Conservation (phyloP, 2,888 invertebrate genomes). For the Drosophila kanekoi region DNA sequence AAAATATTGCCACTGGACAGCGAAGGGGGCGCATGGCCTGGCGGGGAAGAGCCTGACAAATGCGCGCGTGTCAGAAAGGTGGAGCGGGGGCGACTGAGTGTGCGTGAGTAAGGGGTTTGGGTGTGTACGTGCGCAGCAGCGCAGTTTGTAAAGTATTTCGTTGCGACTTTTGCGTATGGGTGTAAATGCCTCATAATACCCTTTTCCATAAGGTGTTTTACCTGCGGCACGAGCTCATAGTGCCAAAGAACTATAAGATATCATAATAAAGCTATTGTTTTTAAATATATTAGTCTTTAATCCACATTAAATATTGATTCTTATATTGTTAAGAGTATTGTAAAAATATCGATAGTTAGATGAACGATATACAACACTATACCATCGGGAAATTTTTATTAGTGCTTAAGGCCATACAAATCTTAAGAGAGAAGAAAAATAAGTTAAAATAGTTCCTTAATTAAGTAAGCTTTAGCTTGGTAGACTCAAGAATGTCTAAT, state of each 20-base stretch:
- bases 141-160: slow-evolving; percentile 62
- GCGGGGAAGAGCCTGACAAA: slow-evolving; percentile 57
- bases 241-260: background rate
- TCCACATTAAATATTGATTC: no score
- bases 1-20: slow-evolving; percentile 52
- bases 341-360: no score
- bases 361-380: no score
- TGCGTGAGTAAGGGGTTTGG: background rate
- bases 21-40: background rate
- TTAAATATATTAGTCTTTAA: no score
- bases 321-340: no score
- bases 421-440: no score
- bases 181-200: slow-evolving; percentile 38
- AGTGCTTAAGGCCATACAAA: no score
- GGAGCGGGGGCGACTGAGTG: background rate
- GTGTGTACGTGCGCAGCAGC: slow-evolving; percentile 66
- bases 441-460: no score
- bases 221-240: background rate
- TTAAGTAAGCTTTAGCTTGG: no score
- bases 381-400: no score
- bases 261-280: no score
- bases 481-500: no score
- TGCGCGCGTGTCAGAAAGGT: slow-evolving; percentile 45
- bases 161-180: slow-evolving; percentile 44
- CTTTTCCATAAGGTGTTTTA: slow-evolving; percentile 4